Base-by-base conservation (phyloP, 2,797 vertebrate species). In the Hybognathus amarus region DNA sequence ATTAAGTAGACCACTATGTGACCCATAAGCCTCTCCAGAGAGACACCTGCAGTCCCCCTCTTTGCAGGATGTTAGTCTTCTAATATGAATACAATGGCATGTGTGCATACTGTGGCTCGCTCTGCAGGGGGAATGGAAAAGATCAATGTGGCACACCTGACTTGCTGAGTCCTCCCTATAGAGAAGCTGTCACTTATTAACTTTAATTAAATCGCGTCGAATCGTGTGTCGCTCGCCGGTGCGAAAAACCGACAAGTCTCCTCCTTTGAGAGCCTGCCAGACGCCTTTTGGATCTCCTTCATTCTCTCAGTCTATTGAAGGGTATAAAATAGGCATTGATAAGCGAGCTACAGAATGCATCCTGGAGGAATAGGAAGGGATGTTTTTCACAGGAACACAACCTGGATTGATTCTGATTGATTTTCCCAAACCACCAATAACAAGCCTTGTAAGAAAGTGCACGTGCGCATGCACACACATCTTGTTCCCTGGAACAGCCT, bases 121-220 rank as follows among this genome's bases (percentile, higher is more conserved):
- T 64, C 66, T 45, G 54, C 50, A 73, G 76, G 78, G 38, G 81
- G 75, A 77, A 42, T 82, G 42, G 83, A 77, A 70, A 85, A 80
- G 79, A 85, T 84, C 64, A 71, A 83, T 66, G 71, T 56, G 77
- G 22, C 76, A 82, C 81, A 87, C 82, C 82, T 83, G 83, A 83
- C 50, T 80, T 54, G 56, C 40, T 4, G 59, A 77, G 47, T 80
- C 71, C 76, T 84, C 79, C 69, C 45, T 77, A 68, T 70, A 36
- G 83, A 80, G 83, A 52, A 50, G 83, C 87, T 74, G 63, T 76
- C 71, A 50, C 78, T 89, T 87, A 88, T 91, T 90, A 86, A 88
- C 88, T 90, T 79, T 91, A 93, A 93, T 91, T 91, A 89, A 92
- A 93, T 93, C 88, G 89, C 87, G 85, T 76, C 85, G 85, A 88